A percentile compares a stretch with the other conserved stretches of the same genome.
These are phyloP conservation scores for Micrasema longulum DNA, from an alignment of 1,140 invertebrate species.

Conservation along the genomic window DNA sequence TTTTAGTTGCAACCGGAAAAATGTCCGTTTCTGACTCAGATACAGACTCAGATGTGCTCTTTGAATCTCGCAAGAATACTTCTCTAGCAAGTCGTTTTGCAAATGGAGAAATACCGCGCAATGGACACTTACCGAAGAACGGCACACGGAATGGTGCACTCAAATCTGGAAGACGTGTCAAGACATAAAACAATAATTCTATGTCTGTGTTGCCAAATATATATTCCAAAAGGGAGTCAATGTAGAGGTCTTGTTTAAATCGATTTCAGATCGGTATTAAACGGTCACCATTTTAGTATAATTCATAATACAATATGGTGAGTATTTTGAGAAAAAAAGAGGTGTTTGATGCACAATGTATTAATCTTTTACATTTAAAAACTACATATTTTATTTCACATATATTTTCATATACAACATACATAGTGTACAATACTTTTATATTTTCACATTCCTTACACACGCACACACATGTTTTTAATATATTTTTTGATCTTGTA, in stretches of 20 bases:
- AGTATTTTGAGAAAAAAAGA: not conserved
- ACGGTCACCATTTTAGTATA: not conserved
- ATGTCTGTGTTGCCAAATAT: slow-evolving; percentile 38
- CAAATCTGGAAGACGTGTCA: slow-evolving; percentile 68
- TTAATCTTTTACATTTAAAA: not conserved
- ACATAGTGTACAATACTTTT: not conserved
- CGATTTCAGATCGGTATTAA: no score
- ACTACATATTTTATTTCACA: no score
- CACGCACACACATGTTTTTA: no score
- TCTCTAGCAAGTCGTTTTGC: slow-evolving; percentile 64
- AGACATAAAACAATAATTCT: slow-evolving; percentile 60
- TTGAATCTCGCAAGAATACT: slow-evolving; percentile 72
- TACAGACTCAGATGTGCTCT: slow-evolving; percentile 80
- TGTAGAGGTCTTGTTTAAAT: not conserved
- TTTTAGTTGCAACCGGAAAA: slow-evolving; percentile 67
- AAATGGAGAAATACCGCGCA: slow-evolving; percentile 66
- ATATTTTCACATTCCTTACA: not conserved
- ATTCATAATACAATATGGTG: no score
- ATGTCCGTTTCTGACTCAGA: slow-evolving; percentile 79
- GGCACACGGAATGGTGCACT: slow-evolving; percentile 68
- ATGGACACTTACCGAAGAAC: slow-evolving; percentile 56
- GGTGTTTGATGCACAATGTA: not conserved
- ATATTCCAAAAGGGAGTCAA: slow-evolving; percentile 19
- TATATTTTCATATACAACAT: not conserved
- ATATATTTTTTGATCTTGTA: no score